Evolutionary conservation across 2,113 vertebrate species (phyloP).

Genomic region (Okapia johnstoni): DNA sequence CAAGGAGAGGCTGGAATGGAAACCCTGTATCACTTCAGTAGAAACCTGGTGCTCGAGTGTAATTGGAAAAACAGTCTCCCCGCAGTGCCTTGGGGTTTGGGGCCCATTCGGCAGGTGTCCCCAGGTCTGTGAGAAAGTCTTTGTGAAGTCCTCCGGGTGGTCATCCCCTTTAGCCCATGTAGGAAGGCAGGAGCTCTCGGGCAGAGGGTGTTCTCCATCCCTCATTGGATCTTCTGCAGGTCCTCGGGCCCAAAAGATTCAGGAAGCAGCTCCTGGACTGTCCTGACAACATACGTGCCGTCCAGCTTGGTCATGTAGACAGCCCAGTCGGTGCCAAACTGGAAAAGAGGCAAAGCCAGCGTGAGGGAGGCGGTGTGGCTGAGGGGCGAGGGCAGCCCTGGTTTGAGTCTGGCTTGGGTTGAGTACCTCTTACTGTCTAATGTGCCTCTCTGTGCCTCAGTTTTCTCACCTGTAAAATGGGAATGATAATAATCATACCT

Average conservation of each 20-base stretch:
- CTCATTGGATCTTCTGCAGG: slow-evolving; percentile 73
- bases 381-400: background rate
- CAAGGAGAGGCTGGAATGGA: background rate
- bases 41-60: background rate
- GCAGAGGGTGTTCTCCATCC: background rate
- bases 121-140: background rate
- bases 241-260: slow-evolving; percentile 89
- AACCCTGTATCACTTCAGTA: background rate
- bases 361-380: accelerated
- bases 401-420: background rate
- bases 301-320: slow-evolving; percentile 88
- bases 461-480: background rate
- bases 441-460: background rate
- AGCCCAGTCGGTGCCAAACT: slow-evolving; percentile 90
- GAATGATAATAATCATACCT: background rate
- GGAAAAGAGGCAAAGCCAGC: slow-evolving; percentile 16
- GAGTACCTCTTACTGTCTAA: background rate
- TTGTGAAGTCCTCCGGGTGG: background rate
- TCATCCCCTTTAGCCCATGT: background rate
- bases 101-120: background rate
- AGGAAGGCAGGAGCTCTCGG: background rate
- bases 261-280: slow-evolving; percentile 86
- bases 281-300: slow-evolving; percentile 80
- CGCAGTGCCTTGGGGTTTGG: background rate
- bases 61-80: background rate